These are phyloP conservation scores for Nephrotoma appendiculata DNA, from an alignment of 2,888 invertebrate genomes.

Conservation along the genomic window DNA sequence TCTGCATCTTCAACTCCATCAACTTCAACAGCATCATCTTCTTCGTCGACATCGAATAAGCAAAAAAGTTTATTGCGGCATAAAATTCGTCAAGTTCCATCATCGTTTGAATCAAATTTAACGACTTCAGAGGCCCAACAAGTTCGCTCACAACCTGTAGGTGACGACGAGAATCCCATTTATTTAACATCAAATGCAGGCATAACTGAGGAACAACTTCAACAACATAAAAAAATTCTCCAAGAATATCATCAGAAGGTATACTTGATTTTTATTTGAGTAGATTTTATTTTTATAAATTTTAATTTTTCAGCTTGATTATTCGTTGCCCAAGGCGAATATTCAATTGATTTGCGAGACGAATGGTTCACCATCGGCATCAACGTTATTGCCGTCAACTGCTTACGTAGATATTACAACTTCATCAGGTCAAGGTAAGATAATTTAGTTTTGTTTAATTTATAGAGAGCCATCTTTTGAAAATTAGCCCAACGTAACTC, in stretches of 20 bases:
- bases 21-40: constrained; percentile 12
- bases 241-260: constrained; percentile 18
- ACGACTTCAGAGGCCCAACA: constrained; percentile 20
- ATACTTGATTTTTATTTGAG: constrained; percentile 1
- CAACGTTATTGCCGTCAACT: constrained; percentile 13
- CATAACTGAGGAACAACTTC: constrained; percentile 13
- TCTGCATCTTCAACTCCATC: constrained; percentile 16
- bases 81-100: constrained; percentile 27
- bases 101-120: constrained; percentile 24
- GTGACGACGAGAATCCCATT: constrained; percentile 25
- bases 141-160: constrained; percentile 35
- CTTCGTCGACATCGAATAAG: constrained; percentile 10
- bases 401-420: constrained; percentile 17
- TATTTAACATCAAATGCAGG: constrained; percentile 1
- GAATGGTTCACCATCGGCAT: constrained; percentile 13
- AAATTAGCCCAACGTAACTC: background rate
- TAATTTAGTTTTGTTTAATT: background rate
- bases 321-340: constrained; percentile 19
- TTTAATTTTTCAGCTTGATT: constrained; percentile 10
- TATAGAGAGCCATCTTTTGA: background rate
- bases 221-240: constrained; percentile 23
- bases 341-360: constrained; percentile 15
- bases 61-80: constrained; percentile 24
- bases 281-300: background rate
- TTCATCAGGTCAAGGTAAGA: constrained; percentile 14